A percentile compares a stretch with the other conserved stretches of the same genome.
These are phyloP conservation scores for Argyresthia goedartella DNA, from an alignment of 2,888 invertebrate species.

Conservation along the genomic window DNA sequence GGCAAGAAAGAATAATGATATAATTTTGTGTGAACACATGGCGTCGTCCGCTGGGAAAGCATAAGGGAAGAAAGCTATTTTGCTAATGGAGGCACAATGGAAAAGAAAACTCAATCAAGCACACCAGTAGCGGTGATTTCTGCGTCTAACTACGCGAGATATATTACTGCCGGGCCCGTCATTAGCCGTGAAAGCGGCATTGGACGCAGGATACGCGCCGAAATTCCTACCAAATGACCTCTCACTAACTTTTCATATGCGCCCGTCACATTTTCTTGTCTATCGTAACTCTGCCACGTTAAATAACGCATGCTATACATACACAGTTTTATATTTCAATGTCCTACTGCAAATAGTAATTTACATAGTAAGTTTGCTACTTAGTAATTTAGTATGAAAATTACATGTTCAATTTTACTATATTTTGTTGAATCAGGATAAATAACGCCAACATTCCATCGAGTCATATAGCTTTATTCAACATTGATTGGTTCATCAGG, in stretches of 20 bases:
- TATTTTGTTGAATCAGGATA: too few relatives aligned
- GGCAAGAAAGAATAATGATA: constrained; percentile 46
- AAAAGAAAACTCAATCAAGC: constrained; percentile 67
- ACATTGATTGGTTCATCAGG: too few relatives aligned
- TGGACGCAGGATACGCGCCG: constrained; percentile 28
- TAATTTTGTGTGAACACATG: constrained; percentile 56
- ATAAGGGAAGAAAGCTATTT: constrained; percentile 55
- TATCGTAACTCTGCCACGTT: too few relatives aligned
- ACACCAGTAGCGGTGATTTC: constrained; percentile 62
- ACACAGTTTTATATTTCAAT: too few relatives aligned
- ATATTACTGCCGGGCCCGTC: constrained; percentile 55
- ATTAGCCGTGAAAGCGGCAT: constrained; percentile 50
- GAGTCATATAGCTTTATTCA: too few relatives aligned
- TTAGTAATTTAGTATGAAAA: too few relatives aligned
- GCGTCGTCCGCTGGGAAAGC: constrained; percentile 32
- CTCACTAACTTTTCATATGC: constrained; percentile 45
- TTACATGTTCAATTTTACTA: too few relatives aligned
- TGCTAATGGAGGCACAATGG: constrained; percentile 64
- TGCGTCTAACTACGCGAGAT: constrained; percentile 63
- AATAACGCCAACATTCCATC: too few relatives aligned
- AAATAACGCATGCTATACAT: too few relatives aligned
- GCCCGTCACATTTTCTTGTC: constrained; percentile 9
- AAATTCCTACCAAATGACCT: constrained; percentile 47
- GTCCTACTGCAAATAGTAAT: too few relatives aligned
- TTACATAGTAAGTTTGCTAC: too few relatives aligned